These are phyloP conservation scores for Teleopsis dalmanni DNA, from an alignment of 1,140 invertebrate species.

Conservation along the genomic window DNA sequence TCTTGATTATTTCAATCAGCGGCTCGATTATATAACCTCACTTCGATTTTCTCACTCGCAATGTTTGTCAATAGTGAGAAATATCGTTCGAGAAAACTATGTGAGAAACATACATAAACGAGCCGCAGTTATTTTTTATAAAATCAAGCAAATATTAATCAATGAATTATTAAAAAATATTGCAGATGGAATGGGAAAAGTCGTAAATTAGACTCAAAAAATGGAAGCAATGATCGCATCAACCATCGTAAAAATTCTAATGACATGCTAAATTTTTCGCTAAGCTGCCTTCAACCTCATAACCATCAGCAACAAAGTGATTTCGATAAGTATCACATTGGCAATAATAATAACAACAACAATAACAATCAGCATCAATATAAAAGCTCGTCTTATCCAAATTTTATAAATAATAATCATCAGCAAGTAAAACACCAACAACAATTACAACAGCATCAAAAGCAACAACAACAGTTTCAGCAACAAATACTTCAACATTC, in stretches of 20 bases:
- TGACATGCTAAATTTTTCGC: conserved; percentile 37
- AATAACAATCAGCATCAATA: conserved; percentile 29
- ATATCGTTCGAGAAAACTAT: too few relatives aligned
- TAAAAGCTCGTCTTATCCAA: conserved; percentile 50
- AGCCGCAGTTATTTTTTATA: too few relatives aligned
- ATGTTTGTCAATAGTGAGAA: too few relatives aligned
- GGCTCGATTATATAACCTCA: too few relatives aligned
- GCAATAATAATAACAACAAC: conserved; percentile 22
- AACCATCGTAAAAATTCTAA: conserved; percentile 42
- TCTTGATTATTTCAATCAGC: too few relatives aligned
- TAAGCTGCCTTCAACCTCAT: conserved; percentile 26
- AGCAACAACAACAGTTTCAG: conserved; percentile 30
- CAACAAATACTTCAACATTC: conserved; percentile 35
- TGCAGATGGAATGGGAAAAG: conserved; percentile 37
- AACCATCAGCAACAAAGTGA: conserved; percentile 11
- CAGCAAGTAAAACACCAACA: conserved; percentile 13
- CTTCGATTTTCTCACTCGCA: too few relatives aligned
- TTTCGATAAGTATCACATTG: conserved; percentile 10
- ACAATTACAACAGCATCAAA: conserved; percentile 37
- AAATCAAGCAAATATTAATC: too few relatives aligned
- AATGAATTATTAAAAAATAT: too few relatives aligned
- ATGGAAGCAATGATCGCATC: conserved; percentile 38
- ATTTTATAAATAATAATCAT: conserved; percentile 29
- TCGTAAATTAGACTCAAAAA: conserved; percentile 38
- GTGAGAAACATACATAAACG: too few relatives aligned